These are phyloP conservation scores for Himantopus leucocephalus DNA, from an alignment of 2,113 vertebrate species.

Conservation along the genomic window DNA sequence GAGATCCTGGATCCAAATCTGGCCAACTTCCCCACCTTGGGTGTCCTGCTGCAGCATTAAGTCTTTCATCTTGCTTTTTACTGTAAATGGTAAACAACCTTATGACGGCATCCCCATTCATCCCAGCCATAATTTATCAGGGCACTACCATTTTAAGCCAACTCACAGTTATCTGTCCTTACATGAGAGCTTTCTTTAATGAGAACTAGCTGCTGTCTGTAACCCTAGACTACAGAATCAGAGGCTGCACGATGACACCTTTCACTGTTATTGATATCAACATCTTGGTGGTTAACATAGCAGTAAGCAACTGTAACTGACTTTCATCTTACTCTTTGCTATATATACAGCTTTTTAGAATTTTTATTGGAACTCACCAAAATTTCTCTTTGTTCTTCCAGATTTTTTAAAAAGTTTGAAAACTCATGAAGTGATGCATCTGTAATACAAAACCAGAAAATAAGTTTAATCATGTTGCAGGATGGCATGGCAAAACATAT, in stretches of 20 bases:
- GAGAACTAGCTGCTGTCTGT: not conserved
- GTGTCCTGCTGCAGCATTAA: not conserved
- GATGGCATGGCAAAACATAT: not conserved
- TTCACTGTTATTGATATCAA: not conserved
- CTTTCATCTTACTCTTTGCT: not conserved
- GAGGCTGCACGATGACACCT: not conserved
- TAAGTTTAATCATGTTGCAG: not conserved
- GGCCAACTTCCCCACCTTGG: not conserved
- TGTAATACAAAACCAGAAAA: conserved; percentile 63
- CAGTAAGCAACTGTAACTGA: not conserved
- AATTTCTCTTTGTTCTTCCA: conserved; percentile 96
- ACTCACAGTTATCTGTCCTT: not conserved
- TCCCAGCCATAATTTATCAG: not conserved
- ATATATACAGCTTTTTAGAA: not conserved
- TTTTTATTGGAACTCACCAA: conserved; percentile 83
- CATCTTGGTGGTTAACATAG: not conserved
- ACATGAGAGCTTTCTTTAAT: not conserved
- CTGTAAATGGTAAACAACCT: not conserved
- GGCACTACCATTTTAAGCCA: not conserved
- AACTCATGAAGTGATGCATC: conserved; percentile 96
- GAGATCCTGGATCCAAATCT: not conserved
- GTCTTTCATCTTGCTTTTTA: not conserved
- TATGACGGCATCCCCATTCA: not conserved
- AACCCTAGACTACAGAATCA: not conserved
- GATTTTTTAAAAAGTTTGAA: conserved; percentile 89